Percentiles rank a stretch among this genome's conserved stretches.
Evolutionary conservation across 2,888 invertebrate species (phyloP).

Genomic region (Ligdia adustata): DNA sequence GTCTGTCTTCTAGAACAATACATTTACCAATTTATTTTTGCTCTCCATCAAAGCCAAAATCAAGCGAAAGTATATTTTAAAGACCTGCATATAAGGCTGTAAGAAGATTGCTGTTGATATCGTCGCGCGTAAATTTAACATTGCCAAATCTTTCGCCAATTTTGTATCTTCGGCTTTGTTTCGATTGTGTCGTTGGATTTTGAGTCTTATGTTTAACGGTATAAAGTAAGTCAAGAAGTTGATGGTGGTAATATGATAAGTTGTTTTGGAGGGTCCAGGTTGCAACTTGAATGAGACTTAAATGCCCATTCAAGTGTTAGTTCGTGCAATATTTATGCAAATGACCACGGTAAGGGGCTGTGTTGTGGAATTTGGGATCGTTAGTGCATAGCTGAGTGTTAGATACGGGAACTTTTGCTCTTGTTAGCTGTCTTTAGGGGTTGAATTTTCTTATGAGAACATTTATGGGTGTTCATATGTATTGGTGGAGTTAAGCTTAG

Average conservation of each 20-base stretch:
- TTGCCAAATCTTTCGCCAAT: constrained; percentile 29
- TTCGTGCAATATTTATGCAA: constrained; percentile 63
- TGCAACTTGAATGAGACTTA: constrained; percentile 62
- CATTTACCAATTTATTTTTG: constrained; percentile 29
- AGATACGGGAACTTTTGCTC: constrained; percentile 9
- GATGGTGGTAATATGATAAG: constrained; percentile 6
- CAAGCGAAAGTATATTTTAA: constrained; percentile 24
- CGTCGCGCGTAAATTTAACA: constrained; percentile 4
- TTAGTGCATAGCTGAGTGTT: constrained; percentile 31
- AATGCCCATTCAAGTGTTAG: constrained; percentile 61
- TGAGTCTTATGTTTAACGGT: constrained; percentile 18
- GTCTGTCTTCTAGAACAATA: constrained; percentile 48
- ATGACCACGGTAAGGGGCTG: constrained; percentile 45
- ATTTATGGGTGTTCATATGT: not conserved
- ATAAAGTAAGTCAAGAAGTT: not conserved
- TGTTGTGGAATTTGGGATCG: constrained; percentile 34
- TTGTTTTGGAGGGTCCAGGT: constrained; percentile 36
- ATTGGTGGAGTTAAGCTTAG: too few relatives aligned
- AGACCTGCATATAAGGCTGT: constrained; percentile 11
- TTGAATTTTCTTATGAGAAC: constrained; percentile 18
- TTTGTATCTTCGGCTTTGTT: constrained; percentile 8
- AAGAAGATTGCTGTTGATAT: constrained; percentile 1
- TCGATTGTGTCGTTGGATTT: constrained; percentile 18
- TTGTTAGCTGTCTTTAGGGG: constrained; percentile 12
- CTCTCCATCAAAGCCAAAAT: not conserved